Conservation (phyloP, 2,113 vertebrate genomes). For the Megaceryle torquata region DNA sequence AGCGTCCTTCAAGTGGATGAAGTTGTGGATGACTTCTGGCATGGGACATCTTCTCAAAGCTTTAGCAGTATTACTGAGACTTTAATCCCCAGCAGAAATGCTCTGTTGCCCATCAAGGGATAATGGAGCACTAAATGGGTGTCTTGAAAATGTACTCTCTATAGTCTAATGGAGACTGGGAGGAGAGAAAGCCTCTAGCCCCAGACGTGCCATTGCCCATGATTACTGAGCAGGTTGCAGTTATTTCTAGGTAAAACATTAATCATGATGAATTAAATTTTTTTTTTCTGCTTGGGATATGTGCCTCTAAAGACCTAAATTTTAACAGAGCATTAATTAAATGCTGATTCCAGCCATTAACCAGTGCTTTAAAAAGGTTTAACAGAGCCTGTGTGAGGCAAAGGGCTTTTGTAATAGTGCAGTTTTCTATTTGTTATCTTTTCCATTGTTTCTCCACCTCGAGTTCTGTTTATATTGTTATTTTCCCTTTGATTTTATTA, state of each 20-base stretch:
- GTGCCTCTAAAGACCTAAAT: not conserved
- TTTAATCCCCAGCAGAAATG: not conserved
- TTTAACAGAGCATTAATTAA: not conserved
- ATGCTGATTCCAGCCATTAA: not conserved
- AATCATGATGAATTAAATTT: not conserved
- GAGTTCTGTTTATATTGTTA: not conserved
- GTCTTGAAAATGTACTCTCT: not conserved
- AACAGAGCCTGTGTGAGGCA: not conserved
- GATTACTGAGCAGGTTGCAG: not conserved
- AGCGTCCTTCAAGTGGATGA: not conserved
- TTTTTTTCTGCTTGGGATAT: not conserved
- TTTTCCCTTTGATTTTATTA: not conserved
- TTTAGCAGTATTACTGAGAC: not conserved
- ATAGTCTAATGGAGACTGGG: not conserved
- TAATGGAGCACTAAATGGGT: not conserved
- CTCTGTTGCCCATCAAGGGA: not conserved
- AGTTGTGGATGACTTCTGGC: not conserved
- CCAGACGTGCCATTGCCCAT: not conserved
- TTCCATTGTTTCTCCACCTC: not conserved
- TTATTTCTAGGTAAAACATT: not conserved
- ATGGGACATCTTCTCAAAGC: not conserved
- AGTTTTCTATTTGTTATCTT: not conserved
- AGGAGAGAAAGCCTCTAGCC: not conserved
- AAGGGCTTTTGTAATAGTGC: not conserved
- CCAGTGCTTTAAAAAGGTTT: not conserved